Evolutionary conservation across 2,888 invertebrate species (phyloP).

Genomic region (Anthrax anthrax): DNA sequence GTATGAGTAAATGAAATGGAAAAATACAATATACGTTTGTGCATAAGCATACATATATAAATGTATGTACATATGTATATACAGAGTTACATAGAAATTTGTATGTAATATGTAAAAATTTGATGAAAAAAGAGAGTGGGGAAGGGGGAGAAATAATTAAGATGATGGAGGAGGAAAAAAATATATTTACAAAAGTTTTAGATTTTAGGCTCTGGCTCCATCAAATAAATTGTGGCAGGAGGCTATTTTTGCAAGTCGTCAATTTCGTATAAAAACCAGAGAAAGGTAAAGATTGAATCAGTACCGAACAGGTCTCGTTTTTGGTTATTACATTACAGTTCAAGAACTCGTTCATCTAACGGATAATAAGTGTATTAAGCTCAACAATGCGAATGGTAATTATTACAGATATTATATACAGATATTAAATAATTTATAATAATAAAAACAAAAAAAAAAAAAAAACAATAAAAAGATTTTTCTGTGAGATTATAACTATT

Average conservation of each 20-base stretch:
- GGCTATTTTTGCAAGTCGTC: constrained; percentile 5
- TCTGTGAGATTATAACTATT: too few species aligned
- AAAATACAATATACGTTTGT: too few species aligned
- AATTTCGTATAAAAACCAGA: constrained; percentile 32
- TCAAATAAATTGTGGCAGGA: not conserved
- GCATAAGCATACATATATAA: too few species aligned
- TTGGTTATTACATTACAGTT: not conserved
- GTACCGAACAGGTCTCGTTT: constrained; percentile 32
- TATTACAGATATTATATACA: not conserved
- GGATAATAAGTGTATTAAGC: constrained; percentile 12
- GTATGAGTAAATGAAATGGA: too few species aligned
- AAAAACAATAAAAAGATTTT: not conserved
- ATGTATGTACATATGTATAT: too few species aligned
- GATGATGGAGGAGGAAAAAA: too few species aligned
- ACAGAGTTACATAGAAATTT: too few species aligned
- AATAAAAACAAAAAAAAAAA: not conserved
- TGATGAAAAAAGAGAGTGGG: too few species aligned
- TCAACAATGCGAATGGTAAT: constrained; percentile 36
- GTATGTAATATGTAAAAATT: too few species aligned
- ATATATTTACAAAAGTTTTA: too few species aligned
- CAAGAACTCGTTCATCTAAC: not conserved
- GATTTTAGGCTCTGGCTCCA: too few species aligned
- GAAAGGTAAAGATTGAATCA: constrained; percentile 27
- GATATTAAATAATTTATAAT: not conserved
- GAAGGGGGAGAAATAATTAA: not conserved